Conservation (phyloP, 2,113 vertebrate genomes). For the Lepus europaeus region DNA sequence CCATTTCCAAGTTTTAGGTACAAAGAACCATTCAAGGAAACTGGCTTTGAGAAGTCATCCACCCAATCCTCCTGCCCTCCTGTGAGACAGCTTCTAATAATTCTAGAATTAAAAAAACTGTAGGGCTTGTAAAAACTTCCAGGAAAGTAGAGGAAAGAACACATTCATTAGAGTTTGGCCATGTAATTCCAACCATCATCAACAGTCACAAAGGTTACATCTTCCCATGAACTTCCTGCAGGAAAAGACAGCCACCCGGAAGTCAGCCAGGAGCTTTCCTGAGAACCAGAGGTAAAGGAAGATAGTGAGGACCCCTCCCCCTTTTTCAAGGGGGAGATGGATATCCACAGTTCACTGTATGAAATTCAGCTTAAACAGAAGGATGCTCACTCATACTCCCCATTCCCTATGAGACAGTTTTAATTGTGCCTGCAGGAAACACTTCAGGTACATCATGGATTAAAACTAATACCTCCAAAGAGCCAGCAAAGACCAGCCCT, state of each 20-base stretch:
- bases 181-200: not conserved
- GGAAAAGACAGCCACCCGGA: not conserved
- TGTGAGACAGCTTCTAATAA: not conserved
- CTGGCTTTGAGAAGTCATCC: not conserved
- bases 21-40: not conserved
- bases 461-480: not conserved
- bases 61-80: not conserved
- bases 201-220: not conserved
- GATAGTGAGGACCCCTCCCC: not conserved
- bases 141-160: not conserved
- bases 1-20: not conserved
- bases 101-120: not conserved
- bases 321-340: not conserved
- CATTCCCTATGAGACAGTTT: not conserved
- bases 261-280: not conserved
- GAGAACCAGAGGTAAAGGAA: not conserved
- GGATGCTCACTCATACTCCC: not conserved
- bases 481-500: not conserved
- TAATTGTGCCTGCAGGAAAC: slow-evolving; percentile 23
- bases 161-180: not conserved
- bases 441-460: not conserved
- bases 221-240: not conserved
- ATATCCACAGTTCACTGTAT: not conserved
- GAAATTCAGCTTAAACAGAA: not conserved
- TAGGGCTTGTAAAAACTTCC: not conserved